A percentile compares a stretch with the other conserved stretches of the same genome.
phyloP scores from a whole-genome alignment of 2,113 vertebrate genomes.

The Aspiorhynchus laticeps region DNA sequence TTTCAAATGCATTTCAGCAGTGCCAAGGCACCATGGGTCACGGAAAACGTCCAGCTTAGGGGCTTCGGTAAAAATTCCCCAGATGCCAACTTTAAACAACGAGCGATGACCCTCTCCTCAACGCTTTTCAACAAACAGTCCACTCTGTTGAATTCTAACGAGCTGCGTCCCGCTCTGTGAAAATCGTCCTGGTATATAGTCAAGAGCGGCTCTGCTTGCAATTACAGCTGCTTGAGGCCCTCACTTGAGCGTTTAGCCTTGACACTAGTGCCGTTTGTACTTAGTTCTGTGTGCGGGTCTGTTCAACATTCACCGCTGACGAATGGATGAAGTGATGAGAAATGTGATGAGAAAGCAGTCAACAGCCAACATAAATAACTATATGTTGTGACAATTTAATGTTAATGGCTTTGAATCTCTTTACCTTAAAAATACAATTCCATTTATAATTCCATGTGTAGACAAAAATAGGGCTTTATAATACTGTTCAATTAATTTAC shows the following conservation, averaged over 20 bases:
- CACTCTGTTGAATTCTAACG: conserved; percentile 17
- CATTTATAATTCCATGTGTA: not conserved
- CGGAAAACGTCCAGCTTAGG: conserved; percentile 40
- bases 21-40: conserved; percentile 37
- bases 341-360: conserved; percentile 15
- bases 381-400: not conserved
- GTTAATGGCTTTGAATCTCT: not conserved
- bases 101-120: conserved; percentile 13
- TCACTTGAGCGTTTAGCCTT: conserved; percentile 28
- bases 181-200: not conserved
- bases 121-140: conserved; percentile 28
- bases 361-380: not conserved
- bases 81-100: conserved; percentile 31
- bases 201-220: conserved; percentile 35
- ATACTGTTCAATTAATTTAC: not conserved
- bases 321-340: conserved; percentile 12
- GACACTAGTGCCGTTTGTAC: conserved; percentile 50
- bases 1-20: conserved; percentile 43
- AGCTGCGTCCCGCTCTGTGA: conserved; percentile 29
- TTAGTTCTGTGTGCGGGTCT: not conserved
- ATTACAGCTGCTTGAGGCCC: conserved; percentile 35
- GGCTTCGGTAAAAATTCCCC: conserved; percentile 25
- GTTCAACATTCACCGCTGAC: not conserved
- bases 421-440: not conserved
- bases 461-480: not conserved